Base-by-base conservation (phyloP, 2,113 vertebrate genomes). In the Pycnonotus jocosus region DNA sequence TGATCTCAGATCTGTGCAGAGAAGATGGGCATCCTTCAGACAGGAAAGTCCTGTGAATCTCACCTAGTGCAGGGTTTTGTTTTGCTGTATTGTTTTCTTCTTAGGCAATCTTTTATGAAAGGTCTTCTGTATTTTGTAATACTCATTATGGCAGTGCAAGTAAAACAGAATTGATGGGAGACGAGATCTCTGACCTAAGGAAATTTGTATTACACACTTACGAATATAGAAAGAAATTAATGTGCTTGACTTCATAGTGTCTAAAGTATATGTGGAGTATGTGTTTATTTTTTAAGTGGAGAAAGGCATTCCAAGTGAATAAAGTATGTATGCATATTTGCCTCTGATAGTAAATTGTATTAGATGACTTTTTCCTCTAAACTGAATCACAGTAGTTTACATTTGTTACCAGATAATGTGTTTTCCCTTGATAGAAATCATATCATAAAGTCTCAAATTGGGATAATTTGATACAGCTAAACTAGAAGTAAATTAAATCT, bases 401-500 rank as follows among this genome's bases (percentile, higher is more conserved):
- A 79, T 93, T 86, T 56, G 42, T 86, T 96, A 64, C 35, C 27
- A 90, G 93, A 72, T 96, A 96, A 96, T 95, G 40, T 86, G 30
- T 92, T 95, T 73, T 91, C 85, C 73, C 86, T 66, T 90, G 82
- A 50, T 94, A 79, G 82, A 92, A 95, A 68, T 94, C 45, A 9
- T 95, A 90, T 92, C 25, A 90, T 96, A 79, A 96, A 92, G 70
- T 97, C 96, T 96, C 69, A 97, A 77, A 96, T 95, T 92, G 62
- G 93, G 90, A 95, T 98, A 97, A 98, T 97, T 95, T 97, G 90
- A 93, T 97, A 81, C 69, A 95, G 83, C 72, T 93, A 96, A 97
- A 91, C 83, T 82, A 98, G 96, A 97, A 96, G 96, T 97, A 97
- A 97, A 98, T 98, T 97, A 97, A 97, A 97, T 51, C 94, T 97